Evolutionary conservation across 2,888 invertebrate genomes (phyloP).

Genomic region (Erebia aethiops): DNA sequence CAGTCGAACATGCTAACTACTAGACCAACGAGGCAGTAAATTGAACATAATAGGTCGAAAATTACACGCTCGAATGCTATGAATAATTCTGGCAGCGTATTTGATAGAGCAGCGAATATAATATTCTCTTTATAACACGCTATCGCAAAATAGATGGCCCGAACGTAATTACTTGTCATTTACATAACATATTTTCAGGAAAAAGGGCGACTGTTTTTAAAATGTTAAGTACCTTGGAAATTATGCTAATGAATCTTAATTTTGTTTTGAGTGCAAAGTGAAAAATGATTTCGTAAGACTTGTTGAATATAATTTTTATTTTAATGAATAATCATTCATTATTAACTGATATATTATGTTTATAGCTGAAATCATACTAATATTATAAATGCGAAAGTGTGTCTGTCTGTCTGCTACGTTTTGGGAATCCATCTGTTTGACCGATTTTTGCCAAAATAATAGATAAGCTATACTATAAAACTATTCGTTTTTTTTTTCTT

Average conservation of each 20-base stretch:
- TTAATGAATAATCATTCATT: too few relatives aligned
- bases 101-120: constrained; percentile 16
- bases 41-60: constrained; percentile 9
- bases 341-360: too few relatives aligned
- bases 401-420: too few relatives aligned
- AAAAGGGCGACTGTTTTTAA: background rate
- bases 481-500: too few relatives aligned
- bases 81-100: constrained; percentile 36
- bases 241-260: constrained; percentile 6
- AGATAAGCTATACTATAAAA: too few relatives aligned
- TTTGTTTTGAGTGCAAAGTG: background rate
- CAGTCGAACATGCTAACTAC: too few relatives aligned
- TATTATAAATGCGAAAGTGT: too few relatives aligned
- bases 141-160: constrained; percentile 7
- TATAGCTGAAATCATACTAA: too few relatives aligned
- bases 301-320: too few relatives aligned
- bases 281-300: background rate
- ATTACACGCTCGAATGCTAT: constrained; percentile 23
- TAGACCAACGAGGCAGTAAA: background rate
- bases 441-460: too few relatives aligned
- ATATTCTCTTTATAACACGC: constrained; percentile 3
- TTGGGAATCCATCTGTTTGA: too few relatives aligned
- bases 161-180: constrained; percentile 8
- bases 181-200: constrained; percentile 10
- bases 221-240: constrained; percentile 6